Conservation (phyloP, 2,797 vertebrate species). For the Carapus acus region DNA sequence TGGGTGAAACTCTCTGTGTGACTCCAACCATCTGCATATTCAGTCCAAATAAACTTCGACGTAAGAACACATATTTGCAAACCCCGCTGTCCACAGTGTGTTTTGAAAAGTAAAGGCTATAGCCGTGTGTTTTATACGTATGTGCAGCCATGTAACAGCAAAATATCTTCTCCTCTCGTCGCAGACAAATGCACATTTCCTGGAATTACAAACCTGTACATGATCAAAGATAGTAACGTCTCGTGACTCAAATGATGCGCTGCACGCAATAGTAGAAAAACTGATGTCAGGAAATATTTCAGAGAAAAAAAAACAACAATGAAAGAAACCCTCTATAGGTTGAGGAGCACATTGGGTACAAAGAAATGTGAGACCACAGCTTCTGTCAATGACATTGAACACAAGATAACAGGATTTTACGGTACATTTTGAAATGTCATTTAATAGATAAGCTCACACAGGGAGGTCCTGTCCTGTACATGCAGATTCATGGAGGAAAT, state of each 20-base stretch:
- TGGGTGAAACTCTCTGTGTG: slow-evolving; percentile 71
- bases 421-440: slow-evolving; percentile 34
- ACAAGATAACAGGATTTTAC: slow-evolving; percentile 47
- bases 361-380: slow-evolving; percentile 44
- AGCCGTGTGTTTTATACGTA: slow-evolving; percentile 44
- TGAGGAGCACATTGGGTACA: slow-evolving; percentile 68
- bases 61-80: slow-evolving; percentile 51
- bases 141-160: slow-evolving; percentile 47
- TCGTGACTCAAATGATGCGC: slow-evolving; percentile 46
- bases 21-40: slow-evolving; percentile 61
- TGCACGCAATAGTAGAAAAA: slow-evolving; percentile 28
- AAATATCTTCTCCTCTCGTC: slow-evolving; percentile 40
- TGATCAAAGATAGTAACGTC: slow-evolving; percentile 45
- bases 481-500: slow-evolving; percentile 24
- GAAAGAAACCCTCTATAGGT: slow-evolving; percentile 59
- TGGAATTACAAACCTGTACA: slow-evolving; percentile 46
- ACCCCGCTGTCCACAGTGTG: slow-evolving; percentile 64
- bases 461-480: slow-evolving; percentile 6
- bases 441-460: slow-evolving; percentile 31
- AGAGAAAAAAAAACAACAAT: slow-evolving; percentile 38
- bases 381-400: slow-evolving; percentile 44
- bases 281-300: slow-evolving; percentile 25
- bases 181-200: slow-evolving; percentile 38
- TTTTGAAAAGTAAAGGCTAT: slow-evolving; percentile 54
- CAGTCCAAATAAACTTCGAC: slow-evolving; percentile 62